Evolutionary conservation across 2,113 vertebrate species (phyloP).

Genomic region (Mormyrus iriodes): DNA sequence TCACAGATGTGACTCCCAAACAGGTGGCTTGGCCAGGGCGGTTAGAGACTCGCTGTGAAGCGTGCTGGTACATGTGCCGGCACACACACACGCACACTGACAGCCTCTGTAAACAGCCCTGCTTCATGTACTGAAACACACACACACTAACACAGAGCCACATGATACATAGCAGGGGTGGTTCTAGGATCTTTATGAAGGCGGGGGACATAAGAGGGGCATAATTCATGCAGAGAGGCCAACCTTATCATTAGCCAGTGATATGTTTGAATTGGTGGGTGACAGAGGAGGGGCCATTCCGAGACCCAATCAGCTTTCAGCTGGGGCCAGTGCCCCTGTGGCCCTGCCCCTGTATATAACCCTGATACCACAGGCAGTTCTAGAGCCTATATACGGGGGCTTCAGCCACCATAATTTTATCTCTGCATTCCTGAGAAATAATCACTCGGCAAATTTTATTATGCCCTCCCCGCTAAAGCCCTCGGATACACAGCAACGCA

Average conservation of each 20-base stretch:
- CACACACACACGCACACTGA: background rate
- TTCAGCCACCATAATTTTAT: background rate
- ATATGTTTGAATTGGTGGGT: background rate
- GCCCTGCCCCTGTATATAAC: background rate
- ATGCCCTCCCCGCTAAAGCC: background rate
- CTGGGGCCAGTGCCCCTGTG: background rate
- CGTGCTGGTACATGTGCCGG: background rate
- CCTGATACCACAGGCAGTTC: background rate
- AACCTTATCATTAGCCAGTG: background rate
- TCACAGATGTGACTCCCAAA: constrained; percentile 68
- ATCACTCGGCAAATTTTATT: background rate
- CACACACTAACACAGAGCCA: background rate
- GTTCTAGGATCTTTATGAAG: no score
- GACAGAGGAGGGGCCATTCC: background rate
- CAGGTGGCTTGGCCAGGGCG: constrained; percentile 67
- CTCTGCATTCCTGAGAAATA: background rate
- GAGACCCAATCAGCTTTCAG: background rate
- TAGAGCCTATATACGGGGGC: background rate
- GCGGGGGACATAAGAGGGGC: background rate
- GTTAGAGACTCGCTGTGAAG: constrained; percentile 15
- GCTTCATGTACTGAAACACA: background rate
- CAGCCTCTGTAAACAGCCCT: no score
- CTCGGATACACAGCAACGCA: background rate
- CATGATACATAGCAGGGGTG: background rate
- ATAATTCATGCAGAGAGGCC: no score